Percentiles rank a stretch among this genome's conserved stretches.
phyloP scores from a whole-genome alignment of 2,797 vertebrate species.

The Knipowitschia caucasica region DNA sequence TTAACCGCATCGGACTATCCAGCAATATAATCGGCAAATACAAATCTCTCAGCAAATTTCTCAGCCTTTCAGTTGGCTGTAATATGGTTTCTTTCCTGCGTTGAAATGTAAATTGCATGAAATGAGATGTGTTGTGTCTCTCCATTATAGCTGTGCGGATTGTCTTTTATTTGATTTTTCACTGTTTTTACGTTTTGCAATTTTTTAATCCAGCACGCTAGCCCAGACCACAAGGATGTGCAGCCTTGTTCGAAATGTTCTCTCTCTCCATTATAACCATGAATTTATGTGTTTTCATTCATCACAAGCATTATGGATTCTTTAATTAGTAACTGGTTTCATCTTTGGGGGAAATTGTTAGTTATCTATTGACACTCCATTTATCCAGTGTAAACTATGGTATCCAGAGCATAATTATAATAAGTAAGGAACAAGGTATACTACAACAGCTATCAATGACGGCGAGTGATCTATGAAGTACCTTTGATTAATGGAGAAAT shows the following conservation, averaged over 20 bases:
- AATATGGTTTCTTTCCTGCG: not conserved
- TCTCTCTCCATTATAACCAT: not conserved
- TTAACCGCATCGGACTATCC: not conserved
- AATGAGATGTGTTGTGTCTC: not conserved
- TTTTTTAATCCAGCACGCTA: too few species aligned
- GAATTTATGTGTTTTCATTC: not conserved
- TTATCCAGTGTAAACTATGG: too few species aligned
- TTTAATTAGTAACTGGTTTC: not conserved
- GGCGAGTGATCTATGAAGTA: too few species aligned
- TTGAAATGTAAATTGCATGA: not conserved
- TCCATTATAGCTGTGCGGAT: not conserved
- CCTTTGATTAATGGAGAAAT: too few species aligned
- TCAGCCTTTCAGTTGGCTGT: not conserved
- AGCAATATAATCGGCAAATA: not conserved
- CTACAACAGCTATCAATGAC: too few species aligned
- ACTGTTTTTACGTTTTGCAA: too few species aligned
- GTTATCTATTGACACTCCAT: not conserved
- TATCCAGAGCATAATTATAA: too few species aligned
- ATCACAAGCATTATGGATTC: not conserved
- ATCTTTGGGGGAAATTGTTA: slow-evolving; percentile 2
- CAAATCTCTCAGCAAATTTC: not conserved
- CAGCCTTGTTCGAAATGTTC: too few species aligned
- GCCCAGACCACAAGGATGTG: too few species aligned
- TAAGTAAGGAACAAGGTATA: too few species aligned
- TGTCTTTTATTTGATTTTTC: too few species aligned